These are phyloP conservation scores for Polyodon spathula DNA, from an alignment of 2,113 vertebrate genomes.

Conservation along the genomic window DNA sequence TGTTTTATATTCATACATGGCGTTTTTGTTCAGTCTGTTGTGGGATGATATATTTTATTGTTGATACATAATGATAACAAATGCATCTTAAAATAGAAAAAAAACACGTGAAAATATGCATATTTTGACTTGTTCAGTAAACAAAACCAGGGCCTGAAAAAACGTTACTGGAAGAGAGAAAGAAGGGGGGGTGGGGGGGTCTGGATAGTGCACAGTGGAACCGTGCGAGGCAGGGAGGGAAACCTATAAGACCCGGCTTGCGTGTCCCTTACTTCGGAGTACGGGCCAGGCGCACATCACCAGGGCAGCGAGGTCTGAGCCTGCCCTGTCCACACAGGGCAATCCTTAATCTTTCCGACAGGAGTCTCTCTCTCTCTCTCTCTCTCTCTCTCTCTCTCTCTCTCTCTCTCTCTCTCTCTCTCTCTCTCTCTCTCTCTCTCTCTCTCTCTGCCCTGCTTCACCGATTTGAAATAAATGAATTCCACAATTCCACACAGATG, in stretches of 20 bases:
- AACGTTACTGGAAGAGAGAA: no score
- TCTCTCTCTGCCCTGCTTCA: constrained; percentile 43
- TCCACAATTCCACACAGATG: constrained; percentile 47
- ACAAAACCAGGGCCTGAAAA: no score
- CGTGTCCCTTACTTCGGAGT: neutral
- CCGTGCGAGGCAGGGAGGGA: neutral
- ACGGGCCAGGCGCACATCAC: constrained; percentile 11
- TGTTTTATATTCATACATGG: no score
- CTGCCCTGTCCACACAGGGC: constrained; percentile 32
- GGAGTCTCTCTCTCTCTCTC: constrained; percentile 31
- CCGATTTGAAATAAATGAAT: constrained; percentile 53
- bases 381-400: constrained; percentile 24
- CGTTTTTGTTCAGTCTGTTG: no score
- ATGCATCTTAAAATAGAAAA: no score
- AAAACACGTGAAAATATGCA: no score
- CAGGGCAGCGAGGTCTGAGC: constrained; percentile 15
- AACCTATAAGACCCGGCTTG: neutral
- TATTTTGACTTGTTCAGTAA: no score
- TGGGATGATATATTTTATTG: no score
- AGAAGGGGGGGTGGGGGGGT: no score
- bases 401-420: neutral
- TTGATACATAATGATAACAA: no score
- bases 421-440: constrained; percentile 6
- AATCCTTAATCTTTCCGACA: constrained; percentile 31
- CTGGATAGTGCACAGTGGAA: no score